Evolutionary conservation across 1,140 invertebrate genomes (phyloP).

Genomic region (Lethocerus indicus): DNA sequence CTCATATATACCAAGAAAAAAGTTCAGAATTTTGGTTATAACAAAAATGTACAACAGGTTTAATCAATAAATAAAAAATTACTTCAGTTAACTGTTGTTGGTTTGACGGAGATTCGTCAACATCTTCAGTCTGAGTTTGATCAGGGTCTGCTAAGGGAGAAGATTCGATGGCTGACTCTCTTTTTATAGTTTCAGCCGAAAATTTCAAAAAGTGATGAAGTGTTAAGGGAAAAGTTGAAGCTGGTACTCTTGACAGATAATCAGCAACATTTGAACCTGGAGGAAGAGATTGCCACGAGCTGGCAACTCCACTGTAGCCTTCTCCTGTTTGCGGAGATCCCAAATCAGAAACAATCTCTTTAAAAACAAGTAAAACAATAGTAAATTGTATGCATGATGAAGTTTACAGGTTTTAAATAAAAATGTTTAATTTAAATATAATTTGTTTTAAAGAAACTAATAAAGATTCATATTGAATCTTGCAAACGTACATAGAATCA

Average conservation of each 20-base stretch:
- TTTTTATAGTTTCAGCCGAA: conserved; percentile 57
- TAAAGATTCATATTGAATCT: too few species aligned
- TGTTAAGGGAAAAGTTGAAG: conserved; percentile 52
- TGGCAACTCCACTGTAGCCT: conserved; percentile 11
- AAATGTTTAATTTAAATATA: too few species aligned
- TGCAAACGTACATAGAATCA: too few species aligned
- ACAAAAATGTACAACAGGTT: too few species aligned
- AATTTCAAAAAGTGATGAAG: conserved; percentile 71
- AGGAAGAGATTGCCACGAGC: conserved; percentile 50
- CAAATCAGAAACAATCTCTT: too few species aligned
- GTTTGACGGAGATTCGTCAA: neutral
- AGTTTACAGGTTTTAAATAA: too few species aligned
- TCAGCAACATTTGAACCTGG: conserved; percentile 61
- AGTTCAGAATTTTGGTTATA: too few species aligned
- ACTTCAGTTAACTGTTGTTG: neutral
- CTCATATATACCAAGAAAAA: neutral
- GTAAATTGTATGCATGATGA: too few species aligned
- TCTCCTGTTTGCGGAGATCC: too few species aligned
- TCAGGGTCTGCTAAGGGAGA: conserved; percentile 26
- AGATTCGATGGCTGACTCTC: conserved; percentile 38
- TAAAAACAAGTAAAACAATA: too few species aligned
- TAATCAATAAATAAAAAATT: neutral
- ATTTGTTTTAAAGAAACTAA: too few species aligned
- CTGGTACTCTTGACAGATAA: conserved; percentile 55
- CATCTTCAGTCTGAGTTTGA: conserved; percentile 16